Conservation (phyloP, 1,140 invertebrate genomes). For the Manduca sexta region DNA sequence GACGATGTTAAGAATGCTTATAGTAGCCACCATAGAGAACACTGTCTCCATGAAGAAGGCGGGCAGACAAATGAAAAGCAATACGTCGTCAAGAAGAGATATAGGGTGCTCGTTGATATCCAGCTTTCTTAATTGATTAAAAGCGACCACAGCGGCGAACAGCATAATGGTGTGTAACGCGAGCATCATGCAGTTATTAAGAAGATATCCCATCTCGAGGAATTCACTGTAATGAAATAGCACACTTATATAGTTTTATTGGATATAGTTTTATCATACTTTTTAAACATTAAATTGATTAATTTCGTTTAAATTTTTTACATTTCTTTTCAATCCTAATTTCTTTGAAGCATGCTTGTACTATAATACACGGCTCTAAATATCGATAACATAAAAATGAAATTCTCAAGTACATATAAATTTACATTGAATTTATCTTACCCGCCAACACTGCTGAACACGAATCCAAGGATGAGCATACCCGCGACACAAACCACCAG, state of each 20-base stretch:
- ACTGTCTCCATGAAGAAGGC: constrained; percentile 82
- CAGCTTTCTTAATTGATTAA: constrained; percentile 74
- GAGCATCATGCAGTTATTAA: constrained; percentile 69
- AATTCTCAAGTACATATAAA: too few species aligned
- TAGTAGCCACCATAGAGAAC: constrained; percentile 77
- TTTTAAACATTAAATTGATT: too few species aligned
- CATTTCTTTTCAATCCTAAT: too few species aligned
- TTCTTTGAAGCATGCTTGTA: too few species aligned
- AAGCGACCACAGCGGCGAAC: constrained; percentile 72
- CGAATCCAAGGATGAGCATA: constrained; percentile 80
- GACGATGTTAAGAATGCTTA: constrained; percentile 70
- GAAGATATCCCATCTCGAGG: constrained; percentile 52
- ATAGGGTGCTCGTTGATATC: constrained; percentile 79
- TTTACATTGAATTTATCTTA: too few species aligned
- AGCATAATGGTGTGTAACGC: constrained; percentile 73
- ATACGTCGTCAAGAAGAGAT: constrained; percentile 80
- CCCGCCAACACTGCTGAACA: constrained; percentile 74
- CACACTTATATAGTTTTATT: too few species aligned
- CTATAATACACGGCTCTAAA: too few species aligned
- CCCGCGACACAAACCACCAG: constrained; percentile 77
- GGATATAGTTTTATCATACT: too few species aligned
- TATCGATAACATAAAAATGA: too few species aligned
- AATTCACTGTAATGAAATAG: constrained; percentile 40
- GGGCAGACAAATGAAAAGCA: constrained; percentile 81
- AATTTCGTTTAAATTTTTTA: too few species aligned